Conservation (phyloP, 1,140 invertebrate genomes). For the Bombus pascuorum region DNA sequence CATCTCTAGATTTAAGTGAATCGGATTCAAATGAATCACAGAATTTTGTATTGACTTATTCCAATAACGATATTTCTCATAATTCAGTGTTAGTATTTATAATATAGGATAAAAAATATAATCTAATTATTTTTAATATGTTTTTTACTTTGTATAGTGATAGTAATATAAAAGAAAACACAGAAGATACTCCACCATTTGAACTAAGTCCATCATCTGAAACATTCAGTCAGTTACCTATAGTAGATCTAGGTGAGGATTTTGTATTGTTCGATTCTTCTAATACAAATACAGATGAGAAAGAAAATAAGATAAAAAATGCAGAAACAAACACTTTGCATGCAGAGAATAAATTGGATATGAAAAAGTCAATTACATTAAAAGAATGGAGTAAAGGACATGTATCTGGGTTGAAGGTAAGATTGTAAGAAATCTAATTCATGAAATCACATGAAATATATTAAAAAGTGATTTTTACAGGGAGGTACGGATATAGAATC, state of each 20-base stretch:
- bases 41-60: not conserved
- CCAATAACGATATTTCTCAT: conserved; percentile 21
- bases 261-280: conserved; percentile 61
- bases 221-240: conserved; percentile 74
- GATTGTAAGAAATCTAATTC: not conserved
- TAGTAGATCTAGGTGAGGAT: conserved; percentile 77
- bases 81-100: conserved; percentile 10
- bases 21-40: conserved; percentile 66
- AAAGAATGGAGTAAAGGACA: conserved; percentile 80
- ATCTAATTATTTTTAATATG: not conserved
- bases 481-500: conserved; percentile 57
- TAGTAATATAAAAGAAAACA: not conserved
- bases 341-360: conserved; percentile 12
- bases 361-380: conserved; percentile 47
- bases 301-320: conserved; percentile 3
- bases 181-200: conserved; percentile 16
- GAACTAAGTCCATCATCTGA: conserved; percentile 40
- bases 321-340: not conserved
- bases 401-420: conserved; percentile 69
- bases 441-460: not conserved
- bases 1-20: conserved; percentile 68
- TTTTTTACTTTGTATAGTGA: conserved; percentile 7
- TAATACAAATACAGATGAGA: conserved; percentile 23
- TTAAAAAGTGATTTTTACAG: conserved; percentile 48
- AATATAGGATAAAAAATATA: not conserved